Percentiles rank a stretch among this genome's conserved stretches.
Evolutionary conservation across 2,797 vertebrate species (phyloP).

Genomic region (Pangasius macronema): DNA sequence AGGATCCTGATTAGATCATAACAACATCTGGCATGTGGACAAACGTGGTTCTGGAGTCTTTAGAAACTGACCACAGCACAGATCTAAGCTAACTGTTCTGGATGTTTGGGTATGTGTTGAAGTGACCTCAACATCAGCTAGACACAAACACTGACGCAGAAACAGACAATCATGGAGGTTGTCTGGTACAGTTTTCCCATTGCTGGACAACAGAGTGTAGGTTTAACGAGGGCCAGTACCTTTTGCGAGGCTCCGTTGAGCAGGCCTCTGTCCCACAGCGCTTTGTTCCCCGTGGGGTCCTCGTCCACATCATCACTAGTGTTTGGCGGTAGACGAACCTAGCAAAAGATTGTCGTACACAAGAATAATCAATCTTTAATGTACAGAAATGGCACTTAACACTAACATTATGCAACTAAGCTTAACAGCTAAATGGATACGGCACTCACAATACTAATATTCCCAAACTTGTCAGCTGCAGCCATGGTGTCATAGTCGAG

Average conservation of each 20-base stretch:
- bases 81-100: constrained; percentile 30
- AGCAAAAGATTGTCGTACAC: neutral
- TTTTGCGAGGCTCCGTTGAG: constrained; percentile 98
- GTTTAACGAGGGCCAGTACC: constrained; percentile 69
- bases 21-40: constrained; percentile 44
- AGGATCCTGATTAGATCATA: constrained; percentile 42
- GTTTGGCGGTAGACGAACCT: constrained; percentile 96
- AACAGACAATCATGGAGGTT: constrained; percentile 12
- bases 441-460: constrained; percentile 92
- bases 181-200: constrained; percentile 22
- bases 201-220: neutral
- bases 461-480: constrained; percentile 96
- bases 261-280: constrained; percentile 96
- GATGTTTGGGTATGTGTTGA: constrained; percentile 41
- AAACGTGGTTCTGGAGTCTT: constrained; percentile 48
- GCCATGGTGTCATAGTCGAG: constrained; percentile 98
- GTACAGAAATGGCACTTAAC: neutral
- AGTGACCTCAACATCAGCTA: constrained; percentile 43
- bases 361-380: neutral
- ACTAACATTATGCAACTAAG: neutral
- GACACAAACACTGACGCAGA: constrained; percentile 43
- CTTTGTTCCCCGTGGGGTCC: constrained; percentile 98
- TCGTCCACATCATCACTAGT: constrained; percentile 98
- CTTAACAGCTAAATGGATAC: neutral
- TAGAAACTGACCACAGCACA: constrained; percentile 34